phyloP scores from a whole-genome alignment of 2,113 vertebrate genomes.

The Brachyhypopomus occidentalis region DNA sequence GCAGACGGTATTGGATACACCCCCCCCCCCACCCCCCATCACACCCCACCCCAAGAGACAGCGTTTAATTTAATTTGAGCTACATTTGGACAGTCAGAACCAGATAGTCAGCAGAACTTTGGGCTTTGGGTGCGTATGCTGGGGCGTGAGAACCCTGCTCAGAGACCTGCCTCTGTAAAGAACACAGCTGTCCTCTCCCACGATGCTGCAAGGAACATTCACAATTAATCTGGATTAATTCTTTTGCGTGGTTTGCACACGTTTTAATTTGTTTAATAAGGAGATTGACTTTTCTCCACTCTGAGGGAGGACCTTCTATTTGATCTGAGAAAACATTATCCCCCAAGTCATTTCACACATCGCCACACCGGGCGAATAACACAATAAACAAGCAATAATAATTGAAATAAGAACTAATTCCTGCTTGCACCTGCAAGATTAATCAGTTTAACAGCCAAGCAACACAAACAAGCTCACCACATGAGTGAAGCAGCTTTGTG shows the following conservation, averaged over 20 bases:
- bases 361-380: slow-evolving; percentile 24
- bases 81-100: slow-evolving; percentile 40
- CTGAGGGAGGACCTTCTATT: slow-evolving; percentile 8
- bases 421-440: slow-evolving; percentile 21
- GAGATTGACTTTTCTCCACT: slow-evolving; percentile 24
- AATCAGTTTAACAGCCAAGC: slow-evolving; percentile 11
- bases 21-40: slow-evolving; percentile 52
- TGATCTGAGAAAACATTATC: slow-evolving; percentile 32
- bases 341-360: slow-evolving; percentile 49
- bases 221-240: slow-evolving; percentile 7
- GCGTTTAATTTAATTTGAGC: slow-evolving; percentile 51
- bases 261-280: slow-evolving; percentile 37
- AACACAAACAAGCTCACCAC: slow-evolving; percentile 1
- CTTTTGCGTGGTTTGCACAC: background rate
- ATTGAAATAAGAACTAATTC: slow-evolving; percentile 38
- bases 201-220: no score
- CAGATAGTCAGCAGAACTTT: slow-evolving; percentile 41
- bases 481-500: background rate
- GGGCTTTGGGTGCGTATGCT: slow-evolving; percentile 5
- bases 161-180: slow-evolving; percentile 20
- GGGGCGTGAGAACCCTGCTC: slow-evolving; percentile 3
- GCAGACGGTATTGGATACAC: slow-evolving; percentile 67
- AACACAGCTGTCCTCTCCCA: background rate
- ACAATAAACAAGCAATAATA: slow-evolving; percentile 39
- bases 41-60: slow-evolving; percentile 45